Conservation (phyloP, 2,888 invertebrate genomes). For the Drosophila mulleri region DNA sequence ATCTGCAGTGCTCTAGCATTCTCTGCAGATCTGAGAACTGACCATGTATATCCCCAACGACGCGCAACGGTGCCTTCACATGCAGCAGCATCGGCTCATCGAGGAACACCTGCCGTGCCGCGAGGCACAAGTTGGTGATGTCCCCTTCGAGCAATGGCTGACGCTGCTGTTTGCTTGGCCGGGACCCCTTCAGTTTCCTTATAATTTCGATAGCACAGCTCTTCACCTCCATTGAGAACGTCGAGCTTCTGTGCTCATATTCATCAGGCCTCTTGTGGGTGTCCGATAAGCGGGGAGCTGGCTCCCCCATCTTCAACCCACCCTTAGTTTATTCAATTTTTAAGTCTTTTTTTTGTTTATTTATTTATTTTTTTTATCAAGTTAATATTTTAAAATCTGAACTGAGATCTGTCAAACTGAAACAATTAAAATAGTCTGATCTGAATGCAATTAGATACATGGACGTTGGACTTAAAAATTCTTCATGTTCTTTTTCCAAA, state of each 20-base stretch:
- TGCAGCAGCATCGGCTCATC: slow-evolving; percentile 38
- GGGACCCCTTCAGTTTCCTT: slow-evolving; percentile 14
- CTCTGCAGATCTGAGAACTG: slow-evolving; percentile 47
- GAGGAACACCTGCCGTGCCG: slow-evolving; percentile 29
- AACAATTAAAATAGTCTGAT: too few species aligned
- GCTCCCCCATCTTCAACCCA: background rate
- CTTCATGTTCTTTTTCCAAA: too few species aligned
- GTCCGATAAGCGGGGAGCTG: too few species aligned
- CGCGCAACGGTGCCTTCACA: slow-evolving; percentile 29
- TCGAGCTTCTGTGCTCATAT: background rate
- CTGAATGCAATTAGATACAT: too few species aligned
- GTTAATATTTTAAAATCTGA: too few species aligned
- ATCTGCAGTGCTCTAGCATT: slow-evolving; percentile 30
- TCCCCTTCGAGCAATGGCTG: slow-evolving; percentile 29
- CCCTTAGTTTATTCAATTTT: background rate
- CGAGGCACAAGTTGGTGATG: slow-evolving; percentile 16
- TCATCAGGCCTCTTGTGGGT: too few species aligned
- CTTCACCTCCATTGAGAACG: background rate
- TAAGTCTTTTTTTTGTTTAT: background rate
- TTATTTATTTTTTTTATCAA: background rate
- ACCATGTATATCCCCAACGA: slow-evolving; percentile 51
- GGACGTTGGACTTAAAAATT: too few species aligned
- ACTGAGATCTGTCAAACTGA: too few species aligned
- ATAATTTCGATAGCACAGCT: slow-evolving; percentile 20
- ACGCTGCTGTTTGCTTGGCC: slow-evolving; percentile 7